Percentiles rank a stretch among this genome's conserved stretches.
phyloP scores from a whole-genome alignment of 2,888 invertebrate genomes.

The Hirtodrosophila histrioides region DNA sequence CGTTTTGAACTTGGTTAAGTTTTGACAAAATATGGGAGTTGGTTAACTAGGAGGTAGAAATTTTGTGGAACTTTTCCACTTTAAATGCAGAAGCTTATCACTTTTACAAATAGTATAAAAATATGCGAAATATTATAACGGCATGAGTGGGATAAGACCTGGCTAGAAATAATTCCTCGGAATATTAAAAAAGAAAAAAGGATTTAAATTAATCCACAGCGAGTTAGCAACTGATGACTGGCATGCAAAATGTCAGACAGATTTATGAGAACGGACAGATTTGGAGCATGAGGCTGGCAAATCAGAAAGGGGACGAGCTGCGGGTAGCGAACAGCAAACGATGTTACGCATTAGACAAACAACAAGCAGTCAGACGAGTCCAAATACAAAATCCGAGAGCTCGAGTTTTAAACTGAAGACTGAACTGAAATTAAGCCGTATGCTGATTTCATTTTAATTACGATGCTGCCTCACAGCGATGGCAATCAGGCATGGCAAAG shows the following conservation, averaged over 20 bases:
- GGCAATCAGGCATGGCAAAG: conserved; percentile 79
- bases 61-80: too few relatives aligned
- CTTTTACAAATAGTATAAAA: conserved; percentile 2
- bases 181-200: conserved; percentile 37
- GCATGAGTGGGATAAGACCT: conserved; percentile 41
- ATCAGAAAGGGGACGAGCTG: conserved; percentile 6
- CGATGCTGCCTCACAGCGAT: conserved; percentile 59
- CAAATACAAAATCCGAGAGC: conserved; percentile 36
- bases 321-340: conserved; percentile 53
- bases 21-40: too few relatives aligned
- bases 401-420: conserved; percentile 51
- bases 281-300: conserved; percentile 65
- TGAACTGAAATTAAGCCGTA: conserved; percentile 73
- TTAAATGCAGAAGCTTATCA: not conserved
- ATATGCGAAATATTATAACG: conserved; percentile 31
- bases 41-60: too few relatives aligned
- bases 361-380: conserved; percentile 68
- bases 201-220: conserved; percentile 70
- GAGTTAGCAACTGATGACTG: conserved; percentile 70
- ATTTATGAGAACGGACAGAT: conserved; percentile 79
- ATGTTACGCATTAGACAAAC: conserved; percentile 80
- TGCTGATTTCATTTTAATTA: conserved; percentile 81
- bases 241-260: conserved; percentile 77
- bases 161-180: conserved; percentile 28
- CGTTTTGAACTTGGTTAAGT: too few relatives aligned